Percentiles rank a stretch among this genome's conserved stretches.
phyloP scores from a whole-genome alignment of 2,888 invertebrate genomes.

The Harmothoe impar region DNA sequence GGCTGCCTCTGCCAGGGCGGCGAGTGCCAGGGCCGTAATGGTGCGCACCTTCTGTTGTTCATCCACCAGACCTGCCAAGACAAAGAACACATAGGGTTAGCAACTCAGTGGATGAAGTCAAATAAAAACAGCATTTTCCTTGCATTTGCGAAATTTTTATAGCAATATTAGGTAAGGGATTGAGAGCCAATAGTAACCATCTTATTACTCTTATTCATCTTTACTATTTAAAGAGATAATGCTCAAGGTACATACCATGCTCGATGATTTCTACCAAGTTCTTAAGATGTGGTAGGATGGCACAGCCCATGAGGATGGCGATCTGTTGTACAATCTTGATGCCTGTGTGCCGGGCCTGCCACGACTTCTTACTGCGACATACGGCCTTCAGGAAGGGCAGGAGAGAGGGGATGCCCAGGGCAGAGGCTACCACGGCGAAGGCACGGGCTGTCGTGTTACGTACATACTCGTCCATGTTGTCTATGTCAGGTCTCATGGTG shows the following conservation, averaged over 20 bases:
- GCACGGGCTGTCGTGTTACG: conserved; percentile 99
- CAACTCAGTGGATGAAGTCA: neutral
- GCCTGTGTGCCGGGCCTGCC: conserved; percentile 99
- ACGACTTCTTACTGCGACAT: conserved; percentile 99
- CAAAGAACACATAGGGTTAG: neutral
- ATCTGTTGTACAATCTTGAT: conserved; percentile 99
- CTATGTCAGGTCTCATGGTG: conserved; percentile 99
- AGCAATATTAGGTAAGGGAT: neutral
- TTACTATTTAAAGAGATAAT: too few species aligned
- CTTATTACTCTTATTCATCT: too few species aligned
- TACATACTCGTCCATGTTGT: conserved; percentile 99
- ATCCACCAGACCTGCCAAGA: conserved; percentile 91
- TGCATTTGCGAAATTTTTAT: too few species aligned
- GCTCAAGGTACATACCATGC: conserved; percentile 91
- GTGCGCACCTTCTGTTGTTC: conserved; percentile 99
- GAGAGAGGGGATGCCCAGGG: conserved; percentile 97
- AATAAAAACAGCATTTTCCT: neutral
- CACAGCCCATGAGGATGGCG: conserved; percentile 99
- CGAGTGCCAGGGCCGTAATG: conserved; percentile 98
- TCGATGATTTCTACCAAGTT: conserved; percentile 99
- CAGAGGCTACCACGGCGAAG: conserved; percentile 99
- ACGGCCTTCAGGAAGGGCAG: conserved; percentile 98
- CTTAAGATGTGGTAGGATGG: conserved; percentile 98
- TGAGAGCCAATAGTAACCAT: too few species aligned
- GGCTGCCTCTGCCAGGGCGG: conserved; percentile 98